Base-by-base conservation (phyloP, 2,888 invertebrate genomes). In the Celastrina argiolus region DNA sequence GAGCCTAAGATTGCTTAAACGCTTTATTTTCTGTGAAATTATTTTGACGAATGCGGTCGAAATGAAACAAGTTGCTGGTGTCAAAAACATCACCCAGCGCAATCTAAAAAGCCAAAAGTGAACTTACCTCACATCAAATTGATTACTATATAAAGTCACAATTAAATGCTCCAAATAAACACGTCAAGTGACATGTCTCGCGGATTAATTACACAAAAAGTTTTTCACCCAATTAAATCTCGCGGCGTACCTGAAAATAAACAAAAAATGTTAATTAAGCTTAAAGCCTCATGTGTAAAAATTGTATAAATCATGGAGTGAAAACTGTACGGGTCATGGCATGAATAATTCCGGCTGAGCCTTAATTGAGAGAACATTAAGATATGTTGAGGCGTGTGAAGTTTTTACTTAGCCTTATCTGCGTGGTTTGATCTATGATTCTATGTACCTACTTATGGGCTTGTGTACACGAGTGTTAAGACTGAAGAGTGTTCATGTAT, bases 361-460 rank as follows among this genome's bases (percentile, higher is more conserved):
- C 81, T 85, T 88, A 88, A 88, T 88, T 88, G 86, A 87, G 84
- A 83, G 85, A 84, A 82, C 83, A 84, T 80, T 79, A 81, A 74
- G 73, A 83, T 59, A 59, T 22, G 65, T 76, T 77, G 77, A 78
- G 76, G 76, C 82, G 84, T 84, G 86, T 85, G 84, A 87, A 83
- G 75, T 81, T 84, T 83, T 81, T 82, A 28, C 58, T 59, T 42
- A 59, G 59, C 58, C 28, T 56, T 39, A 36, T 67, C 65, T 65
- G n/a, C 4, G 39, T 12, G 12, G 2, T 61, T 39, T 39, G 8
- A 61, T 61, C 39, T 61, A 61, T 61, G 61, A 36, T 22, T 36
- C 18, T 61, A 59, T 51, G 51, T 51, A 26, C 51, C 22, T 51
- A 51, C 51, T 45, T 51, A 51, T 12, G 22, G 51, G 51, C 51